Base-by-base conservation (phyloP, 2,888 invertebrate genomes). In the Diaprepes abbreviatus region DNA sequence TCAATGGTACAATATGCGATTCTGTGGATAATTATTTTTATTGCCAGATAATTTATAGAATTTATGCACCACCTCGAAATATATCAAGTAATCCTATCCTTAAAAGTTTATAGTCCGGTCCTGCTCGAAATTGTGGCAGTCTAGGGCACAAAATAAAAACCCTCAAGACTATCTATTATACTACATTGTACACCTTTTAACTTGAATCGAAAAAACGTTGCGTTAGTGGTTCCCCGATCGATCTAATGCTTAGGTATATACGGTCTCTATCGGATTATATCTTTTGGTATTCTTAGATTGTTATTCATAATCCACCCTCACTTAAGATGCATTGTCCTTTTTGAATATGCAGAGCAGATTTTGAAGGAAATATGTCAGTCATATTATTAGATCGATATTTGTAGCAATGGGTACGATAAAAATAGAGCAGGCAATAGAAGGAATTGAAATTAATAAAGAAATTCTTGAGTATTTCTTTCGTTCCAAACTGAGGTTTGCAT, bases 221-320 rank as follows among this genome's bases (percentile, higher is more conserved):
- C 65, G 45, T 65, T 48, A 19, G 14, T 36, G 24, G 5, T 36
- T 21, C 28, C 28, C 28, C 12, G 54, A n/a, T 54, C 50, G n/a
- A 52, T 52, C 31, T 33, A 12, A 4, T 12, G 19, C 4, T 14
- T 21, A 24, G 24, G 24, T 24, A 24, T 24, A 24, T 55, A 12
- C 16, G 45, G 31, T n/a, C 21, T 43, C 28, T 19, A 65, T 65
- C 65, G 55, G 65, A 57, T 65, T 65, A 65, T 65, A 45, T 65
- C 45, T 55, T n/a, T 24, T 10, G 54, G 17, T 21, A 45, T 55
- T 65, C 40, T 48, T 57, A 14, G 17, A 54, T 35, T 54, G 54
- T 54, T 54, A 54, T 54, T 54, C 64, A 57, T 35, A 65, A 57
- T 43, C 55, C 55, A 65, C 65, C 65, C 57, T 55, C 65, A 55